Percentiles rank a stretch among this genome's conserved stretches.
Conservation (phyloP, 35 echinoderm and acorn worm species). For the Ophiothrix spiculata region DNA sequence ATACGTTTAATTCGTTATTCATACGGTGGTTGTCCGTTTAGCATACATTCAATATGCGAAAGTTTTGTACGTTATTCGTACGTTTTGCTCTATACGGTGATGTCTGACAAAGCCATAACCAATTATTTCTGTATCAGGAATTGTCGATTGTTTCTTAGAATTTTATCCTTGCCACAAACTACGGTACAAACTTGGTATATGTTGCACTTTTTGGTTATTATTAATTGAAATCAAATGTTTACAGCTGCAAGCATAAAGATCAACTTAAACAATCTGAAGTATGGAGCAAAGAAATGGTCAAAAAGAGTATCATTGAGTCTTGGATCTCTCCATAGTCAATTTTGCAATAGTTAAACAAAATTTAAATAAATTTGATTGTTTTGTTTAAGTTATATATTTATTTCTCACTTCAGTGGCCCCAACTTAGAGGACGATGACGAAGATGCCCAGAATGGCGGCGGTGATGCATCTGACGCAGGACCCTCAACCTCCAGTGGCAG, state of each 20-base stretch:
- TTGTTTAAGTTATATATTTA: not conserved
- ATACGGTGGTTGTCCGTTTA: too few species aligned
- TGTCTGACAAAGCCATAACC: too few species aligned
- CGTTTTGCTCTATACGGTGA: too few species aligned
- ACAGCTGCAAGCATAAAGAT: not conserved
- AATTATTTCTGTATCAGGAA: too few species aligned
- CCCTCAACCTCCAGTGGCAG: constrained; percentile 38
- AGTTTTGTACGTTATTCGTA: too few species aligned
- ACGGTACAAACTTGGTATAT: too few species aligned
- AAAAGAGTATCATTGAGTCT: not conserved
- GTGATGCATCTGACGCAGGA: constrained; percentile 33
- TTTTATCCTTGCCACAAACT: too few species aligned
- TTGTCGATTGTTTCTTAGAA: too few species aligned
- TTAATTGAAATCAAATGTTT: not conserved
- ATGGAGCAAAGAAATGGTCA: not conserved
- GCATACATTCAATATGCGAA: too few species aligned
- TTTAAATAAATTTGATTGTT: not conserved
- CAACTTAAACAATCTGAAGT: not conserved
- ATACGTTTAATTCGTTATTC: too few species aligned
- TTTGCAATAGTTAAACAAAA: not conserved
- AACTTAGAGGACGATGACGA: constrained; percentile 46
- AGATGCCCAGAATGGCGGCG: constrained; percentile 26
- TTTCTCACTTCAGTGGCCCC: constrained; percentile 63
- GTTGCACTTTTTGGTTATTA: too few species aligned
- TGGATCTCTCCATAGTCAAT: not conserved